phyloP scores from a whole-genome alignment of 2,888 invertebrate genomes.

The Andrena minutula region DNA sequence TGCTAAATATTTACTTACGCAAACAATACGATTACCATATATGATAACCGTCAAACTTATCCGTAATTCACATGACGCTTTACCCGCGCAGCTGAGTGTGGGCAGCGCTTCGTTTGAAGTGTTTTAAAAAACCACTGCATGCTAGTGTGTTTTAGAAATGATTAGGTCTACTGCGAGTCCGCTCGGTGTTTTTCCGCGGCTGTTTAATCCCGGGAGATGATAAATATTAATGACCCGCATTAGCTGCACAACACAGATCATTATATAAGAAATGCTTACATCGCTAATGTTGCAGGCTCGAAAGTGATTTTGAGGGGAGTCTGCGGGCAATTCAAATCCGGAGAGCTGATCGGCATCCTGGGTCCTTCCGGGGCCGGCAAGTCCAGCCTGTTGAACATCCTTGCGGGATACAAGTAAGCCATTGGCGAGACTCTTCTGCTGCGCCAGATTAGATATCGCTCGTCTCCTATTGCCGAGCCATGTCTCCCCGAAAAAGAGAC shows the following conservation, averaged over 20 bases:
- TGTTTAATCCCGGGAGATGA: too few species aligned
- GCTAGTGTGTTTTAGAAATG: neutral
- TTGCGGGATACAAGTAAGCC: slow-evolving; percentile 96
- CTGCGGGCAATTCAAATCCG: slow-evolving; percentile 93
- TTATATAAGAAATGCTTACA: neutral
- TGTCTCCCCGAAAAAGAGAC: neutral
- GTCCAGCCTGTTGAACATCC: slow-evolving; percentile 94
- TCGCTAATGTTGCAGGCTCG: slow-evolving; percentile 86
- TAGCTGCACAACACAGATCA: too few species aligned
- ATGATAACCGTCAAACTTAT: neutral
- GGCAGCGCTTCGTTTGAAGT: neutral
- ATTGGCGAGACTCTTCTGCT: neutral
- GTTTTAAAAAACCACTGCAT: neutral
- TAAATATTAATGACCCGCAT: too few species aligned
- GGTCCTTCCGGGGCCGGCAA: slow-evolving; percentile 98
- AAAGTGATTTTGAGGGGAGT: slow-evolving; percentile 93
- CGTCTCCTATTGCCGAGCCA: neutral
- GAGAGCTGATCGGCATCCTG: slow-evolving; percentile 95
- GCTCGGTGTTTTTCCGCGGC: too few species aligned
- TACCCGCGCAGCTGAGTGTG: neutral
- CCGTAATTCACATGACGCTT: neutral
- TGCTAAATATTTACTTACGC: slow-evolving; percentile 11
- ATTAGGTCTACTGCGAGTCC: neutral
- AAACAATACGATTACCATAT: neutral
- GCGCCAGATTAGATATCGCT: neutral